Conservation (phyloP, 1,140 invertebrate species). For the Melanaphis sacchari region DNA sequence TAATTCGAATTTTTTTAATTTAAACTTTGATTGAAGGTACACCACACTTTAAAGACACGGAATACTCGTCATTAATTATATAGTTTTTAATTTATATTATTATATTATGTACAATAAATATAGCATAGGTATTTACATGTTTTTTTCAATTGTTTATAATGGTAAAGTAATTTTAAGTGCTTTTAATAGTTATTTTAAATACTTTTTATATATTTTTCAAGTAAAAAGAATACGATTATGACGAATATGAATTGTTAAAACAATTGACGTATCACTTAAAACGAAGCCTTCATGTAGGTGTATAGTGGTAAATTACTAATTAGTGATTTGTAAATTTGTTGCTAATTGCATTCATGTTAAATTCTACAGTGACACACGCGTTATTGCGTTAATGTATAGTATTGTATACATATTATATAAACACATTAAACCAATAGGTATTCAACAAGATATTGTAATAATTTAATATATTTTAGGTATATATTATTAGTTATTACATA, state of each 20-base stretch:
- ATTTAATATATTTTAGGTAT: not conserved
- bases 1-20: too few relatives aligned
- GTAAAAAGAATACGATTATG: not conserved
- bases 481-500: not conserved
- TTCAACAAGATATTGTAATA: not conserved
- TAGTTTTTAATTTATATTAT: too few relatives aligned
- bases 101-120: too few relatives aligned
- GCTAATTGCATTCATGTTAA: not conserved
- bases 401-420: not conserved
- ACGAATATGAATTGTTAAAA: not conserved
- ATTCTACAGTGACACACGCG: not conserved
- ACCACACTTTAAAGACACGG: too few relatives aligned
- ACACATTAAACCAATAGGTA: not conserved
- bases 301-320: slow-evolving; percentile 4
- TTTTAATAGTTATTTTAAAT: not conserved
- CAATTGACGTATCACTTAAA: not conserved
- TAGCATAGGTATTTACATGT: too few relatives aligned
- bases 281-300: not conserved
- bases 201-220: not conserved
- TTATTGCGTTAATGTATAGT: not conserved
- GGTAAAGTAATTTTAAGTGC: too few relatives aligned
- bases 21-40: too few relatives aligned
- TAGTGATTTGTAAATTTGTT: not conserved
- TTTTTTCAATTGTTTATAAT: too few relatives aligned
- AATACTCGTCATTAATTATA: too few relatives aligned